Evolutionary conservation across 2,797 vertebrate species (phyloP).

Genomic region (Knipowitschia caucasica): DNA sequence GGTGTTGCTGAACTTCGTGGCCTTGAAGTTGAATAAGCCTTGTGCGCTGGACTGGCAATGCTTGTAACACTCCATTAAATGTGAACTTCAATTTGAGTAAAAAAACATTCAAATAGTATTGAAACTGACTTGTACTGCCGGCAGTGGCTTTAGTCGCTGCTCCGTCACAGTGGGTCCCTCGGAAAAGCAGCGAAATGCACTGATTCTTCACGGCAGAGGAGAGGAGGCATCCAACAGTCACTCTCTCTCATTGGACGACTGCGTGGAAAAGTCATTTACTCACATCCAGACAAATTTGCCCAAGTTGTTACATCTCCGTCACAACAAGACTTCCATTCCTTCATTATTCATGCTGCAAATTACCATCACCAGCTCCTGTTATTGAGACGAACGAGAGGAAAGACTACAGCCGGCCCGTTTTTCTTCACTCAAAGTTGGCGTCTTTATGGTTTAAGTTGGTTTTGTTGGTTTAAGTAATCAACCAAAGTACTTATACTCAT

Average conservation of each 20-base stretch:
- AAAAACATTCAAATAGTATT: background rate
- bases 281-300: conserved; percentile 13
- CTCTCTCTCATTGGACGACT: background rate
- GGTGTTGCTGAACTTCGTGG: too few relatives aligned
- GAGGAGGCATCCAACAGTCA: background rate
- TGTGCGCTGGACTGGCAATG: background rate
- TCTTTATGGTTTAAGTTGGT: too few relatives aligned
- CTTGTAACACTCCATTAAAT: background rate
- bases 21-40: background rate
- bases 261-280: conserved; percentile 2
- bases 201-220: background rate
- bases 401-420: too few relatives aligned
- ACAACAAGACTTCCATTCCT: conserved; percentile 21
- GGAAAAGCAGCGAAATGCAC: background rate
- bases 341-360: conserved; percentile 37
- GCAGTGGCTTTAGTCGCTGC: background rate
- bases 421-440: too few relatives aligned
- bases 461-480: too few relatives aligned
- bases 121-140: background rate
- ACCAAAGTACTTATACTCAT: too few relatives aligned
- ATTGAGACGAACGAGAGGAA: conserved; percentile 11
- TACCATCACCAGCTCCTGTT: conserved; percentile 11
- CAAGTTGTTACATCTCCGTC: conserved; percentile 27
- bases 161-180: background rate
- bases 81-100: background rate